Evolutionary conservation across 2,888 invertebrate species (phyloP), one percentile per base, ranked within the genome.

Genomic region (Cerastis rubricosa): DNA sequence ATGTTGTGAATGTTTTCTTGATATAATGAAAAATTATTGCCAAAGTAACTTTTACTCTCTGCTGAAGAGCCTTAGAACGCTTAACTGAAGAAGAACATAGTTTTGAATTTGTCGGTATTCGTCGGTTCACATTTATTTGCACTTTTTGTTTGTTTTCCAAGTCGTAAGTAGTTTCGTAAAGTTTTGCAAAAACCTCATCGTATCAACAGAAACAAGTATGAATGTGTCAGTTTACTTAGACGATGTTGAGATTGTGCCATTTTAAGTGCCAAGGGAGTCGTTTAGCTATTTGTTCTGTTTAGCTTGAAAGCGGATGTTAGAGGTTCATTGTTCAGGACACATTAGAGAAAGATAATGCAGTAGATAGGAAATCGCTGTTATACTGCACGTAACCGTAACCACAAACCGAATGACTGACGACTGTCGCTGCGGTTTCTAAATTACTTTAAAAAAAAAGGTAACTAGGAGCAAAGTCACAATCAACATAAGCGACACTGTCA

Each of bases 141-240:
- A 63, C 3, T 43, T 51, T 12, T 35, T n/a, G 9, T 29, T 35
- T 45, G 12, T 81, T 61, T 61, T 17, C 9, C 5, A 63, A 68
- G 54, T 40, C 22, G 14, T 43, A 45, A 29, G 22, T 17, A 59
- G 19, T 43, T n/a, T 9, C 35, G 17, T 40, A 66, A 65, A 61
- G 35, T 78, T 64, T 67, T n/a, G 4, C 8, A 35, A 79, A 40
- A 25, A 61, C 59, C 43, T 61, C 22, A 8, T 14, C n/a, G 45
- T 71, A 70, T 84, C 68, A 35, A 19, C 47, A 11, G 7, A 69
- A 57, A 64, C 9, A 9, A 25, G 61, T 72, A 40, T 25, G 40
- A 85, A 83, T 71, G 75, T 72, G 61, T 45, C n/a, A 72, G 76
- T 82, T 69, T 35, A 72, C 61, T 75, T 29, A 17, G n/a, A 64